phyloP scores from a whole-genome alignment of 2,888 invertebrate species.

The Augiades crinisus region DNA sequence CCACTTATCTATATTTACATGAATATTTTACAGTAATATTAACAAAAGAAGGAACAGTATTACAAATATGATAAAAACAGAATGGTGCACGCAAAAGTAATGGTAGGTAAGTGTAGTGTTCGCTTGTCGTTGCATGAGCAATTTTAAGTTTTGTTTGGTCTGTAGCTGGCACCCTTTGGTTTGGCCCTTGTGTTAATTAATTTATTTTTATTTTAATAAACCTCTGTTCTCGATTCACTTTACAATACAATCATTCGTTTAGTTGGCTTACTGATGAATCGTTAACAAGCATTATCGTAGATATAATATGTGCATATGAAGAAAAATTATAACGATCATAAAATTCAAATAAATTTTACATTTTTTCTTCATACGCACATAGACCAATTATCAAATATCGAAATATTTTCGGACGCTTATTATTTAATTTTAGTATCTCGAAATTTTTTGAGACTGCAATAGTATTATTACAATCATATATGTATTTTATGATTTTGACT shows the following conservation, averaged over 20 bases:
- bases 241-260: constrained; percentile 35
- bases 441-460: constrained; percentile 57
- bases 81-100: constrained; percentile 49
- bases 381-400: constrained; percentile 21
- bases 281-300: not conserved
- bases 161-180: constrained; percentile 80
- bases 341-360: not conserved
- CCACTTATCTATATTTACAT: not conserved
- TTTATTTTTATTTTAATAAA: constrained; percentile 38
- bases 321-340: not conserved
- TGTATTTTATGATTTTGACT: constrained; percentile 55
- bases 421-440: constrained; percentile 42
- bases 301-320: not conserved
- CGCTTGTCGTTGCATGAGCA: constrained; percentile 73
- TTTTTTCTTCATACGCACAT: constrained; percentile 15
- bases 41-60: not conserved
- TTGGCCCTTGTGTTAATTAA: constrained; percentile 69
- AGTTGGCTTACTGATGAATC: constrained; percentile 33
- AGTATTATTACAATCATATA: constrained; percentile 47
- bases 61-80: constrained; percentile 34
- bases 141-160: constrained; percentile 57
- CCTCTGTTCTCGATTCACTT: constrained; percentile 35
- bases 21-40: not conserved
- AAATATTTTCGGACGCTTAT: constrained; percentile 18
- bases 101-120: constrained; percentile 52